Percentiles rank a stretch among this genome's conserved stretches.
Evolutionary conservation across 2,888 invertebrate genomes (phyloP).

Genomic region (Metallyticus violacea): DNA sequence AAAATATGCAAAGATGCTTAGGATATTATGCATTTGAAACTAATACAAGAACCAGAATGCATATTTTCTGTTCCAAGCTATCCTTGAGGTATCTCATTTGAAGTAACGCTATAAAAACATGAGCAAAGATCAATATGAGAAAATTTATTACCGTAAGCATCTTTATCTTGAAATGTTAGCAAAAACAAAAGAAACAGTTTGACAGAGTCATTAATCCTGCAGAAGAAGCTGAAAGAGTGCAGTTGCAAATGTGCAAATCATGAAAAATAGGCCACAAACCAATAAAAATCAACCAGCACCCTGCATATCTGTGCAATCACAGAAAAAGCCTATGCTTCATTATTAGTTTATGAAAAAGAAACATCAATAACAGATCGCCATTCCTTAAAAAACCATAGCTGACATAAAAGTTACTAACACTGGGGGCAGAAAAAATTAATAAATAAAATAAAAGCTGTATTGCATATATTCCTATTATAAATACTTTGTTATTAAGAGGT

Average conservation of each 20-base stretch:
- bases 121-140: neutral
- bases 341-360: neutral
- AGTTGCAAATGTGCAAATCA: neutral
- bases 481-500: neutral
- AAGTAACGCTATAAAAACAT: neutral
- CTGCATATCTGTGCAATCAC: neutral
- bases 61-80: neutral
- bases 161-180: slow-evolving; percentile 22
- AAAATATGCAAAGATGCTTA: too few relatives aligned
- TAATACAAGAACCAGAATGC: neutral
- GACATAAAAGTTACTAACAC: neutral
- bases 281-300: neutral
- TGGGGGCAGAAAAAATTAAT: neutral
- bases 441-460: too few relatives aligned
- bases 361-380: neutral
- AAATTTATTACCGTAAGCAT: slow-evolving; percentile 20
- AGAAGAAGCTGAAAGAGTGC: neutral
- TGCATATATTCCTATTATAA: neutral
- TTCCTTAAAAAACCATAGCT: neutral
- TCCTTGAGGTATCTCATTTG: neutral
- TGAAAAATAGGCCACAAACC: neutral
- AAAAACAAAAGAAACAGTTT: slow-evolving; percentile 12
- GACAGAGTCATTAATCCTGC: neutral
- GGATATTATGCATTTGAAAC: too few relatives aligned
- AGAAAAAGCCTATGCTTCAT: neutral